These are phyloP conservation scores for Phocoena sinus DNA, from an alignment of 2,113 vertebrate genomes.

Conservation along the genomic window DNA sequence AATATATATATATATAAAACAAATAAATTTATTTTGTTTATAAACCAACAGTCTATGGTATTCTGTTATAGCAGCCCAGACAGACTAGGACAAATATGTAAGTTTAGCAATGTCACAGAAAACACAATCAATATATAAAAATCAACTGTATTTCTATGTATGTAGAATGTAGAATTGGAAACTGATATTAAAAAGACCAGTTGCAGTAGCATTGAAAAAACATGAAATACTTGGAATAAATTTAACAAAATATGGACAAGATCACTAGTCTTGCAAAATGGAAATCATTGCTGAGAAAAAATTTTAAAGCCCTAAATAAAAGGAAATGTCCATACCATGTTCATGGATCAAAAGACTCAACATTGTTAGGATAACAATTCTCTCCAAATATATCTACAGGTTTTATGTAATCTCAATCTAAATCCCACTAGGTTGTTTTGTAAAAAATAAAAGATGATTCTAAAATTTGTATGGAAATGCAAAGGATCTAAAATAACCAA, in stretches of 20 bases:
- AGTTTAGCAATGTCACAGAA: neutral
- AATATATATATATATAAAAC: neutral
- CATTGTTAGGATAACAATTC: neutral
- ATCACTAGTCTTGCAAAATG: neutral
- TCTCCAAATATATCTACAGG: neutral
- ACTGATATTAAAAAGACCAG: neutral
- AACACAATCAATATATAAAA: neutral
- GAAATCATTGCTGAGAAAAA: neutral
- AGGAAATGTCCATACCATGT: neutral
- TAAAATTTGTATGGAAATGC: neutral
- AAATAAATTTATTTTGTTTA: neutral
- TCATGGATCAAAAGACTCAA: neutral
- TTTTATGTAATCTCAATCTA: neutral
- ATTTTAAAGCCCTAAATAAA: neutral
- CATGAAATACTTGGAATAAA: neutral
- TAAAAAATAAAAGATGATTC: neutral
- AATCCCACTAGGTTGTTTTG: neutral
- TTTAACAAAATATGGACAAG: neutral
- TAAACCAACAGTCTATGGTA: neutral
- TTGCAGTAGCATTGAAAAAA: neutral
- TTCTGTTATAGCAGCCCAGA: neutral
- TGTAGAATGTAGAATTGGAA: neutral
- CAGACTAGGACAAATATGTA: neutral
- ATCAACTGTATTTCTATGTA: neutral
- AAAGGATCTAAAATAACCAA: neutral